Percentiles rank a stretch among this genome's conserved stretches.
Evolutionary conservation across 2,888 invertebrate genomes (phyloP).

Genomic region (Lutraria lutraria): DNA sequence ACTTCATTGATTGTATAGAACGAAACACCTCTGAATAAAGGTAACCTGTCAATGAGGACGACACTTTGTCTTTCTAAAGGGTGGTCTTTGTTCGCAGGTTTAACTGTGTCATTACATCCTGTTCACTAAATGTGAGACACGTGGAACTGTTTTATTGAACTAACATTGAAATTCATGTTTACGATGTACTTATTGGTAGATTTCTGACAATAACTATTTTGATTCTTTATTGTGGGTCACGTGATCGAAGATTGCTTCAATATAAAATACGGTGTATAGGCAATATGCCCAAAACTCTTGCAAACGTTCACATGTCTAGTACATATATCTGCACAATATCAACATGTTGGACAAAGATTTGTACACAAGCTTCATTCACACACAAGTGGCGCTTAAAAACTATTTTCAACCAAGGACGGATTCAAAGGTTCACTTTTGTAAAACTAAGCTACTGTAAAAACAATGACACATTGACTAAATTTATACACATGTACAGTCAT

Average conservation of each 20-base stretch:
- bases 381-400: slow-evolving; percentile 25
- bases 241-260: neutral
- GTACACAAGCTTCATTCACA: slow-evolving; percentile 18
- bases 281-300: neutral
- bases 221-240: neutral
- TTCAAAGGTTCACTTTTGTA: slow-evolving; percentile 24
- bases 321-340: neutral
- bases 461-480: neutral
- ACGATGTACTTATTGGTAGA: neutral
- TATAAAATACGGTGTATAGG: neutral
- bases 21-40: too few relatives aligned
- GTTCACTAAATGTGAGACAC: neutral
- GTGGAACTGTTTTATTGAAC: neutral
- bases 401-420: slow-evolving; percentile 52
- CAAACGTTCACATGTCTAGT: neutral
- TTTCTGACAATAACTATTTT: neutral
- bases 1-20: too few relatives aligned
- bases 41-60: too few relatives aligned
- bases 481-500: neutral
- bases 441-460: slow-evolving; percentile 13
- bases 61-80: too few relatives aligned
- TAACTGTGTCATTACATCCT: too few relatives aligned
- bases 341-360: neutral
- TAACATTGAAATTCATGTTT: too few relatives aligned
- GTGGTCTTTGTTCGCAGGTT: too few relatives aligned